Evolutionary conservation across 2,113 vertebrate genomes (phyloP).

Genomic region (Pogonocichla stellata): DNA sequence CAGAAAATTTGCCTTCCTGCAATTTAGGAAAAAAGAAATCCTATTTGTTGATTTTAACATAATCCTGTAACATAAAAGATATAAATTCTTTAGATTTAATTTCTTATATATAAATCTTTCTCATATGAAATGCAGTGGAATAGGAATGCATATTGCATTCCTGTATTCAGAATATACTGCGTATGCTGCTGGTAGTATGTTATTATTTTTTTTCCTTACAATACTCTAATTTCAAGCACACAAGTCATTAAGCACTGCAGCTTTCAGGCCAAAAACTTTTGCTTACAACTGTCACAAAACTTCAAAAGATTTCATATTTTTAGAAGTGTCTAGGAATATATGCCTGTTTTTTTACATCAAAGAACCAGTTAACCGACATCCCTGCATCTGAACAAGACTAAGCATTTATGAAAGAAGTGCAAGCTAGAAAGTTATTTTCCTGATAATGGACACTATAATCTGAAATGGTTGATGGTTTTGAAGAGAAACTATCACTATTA

Average conservation of each 20-base stretch:
- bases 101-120: background rate
- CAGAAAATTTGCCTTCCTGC: background rate
- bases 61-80: background rate
- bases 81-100: background rate
- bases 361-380: background rate
- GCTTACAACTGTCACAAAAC: background rate
- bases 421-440: background rate
- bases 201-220: background rate
- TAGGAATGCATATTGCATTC: background rate
- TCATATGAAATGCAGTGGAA: background rate
- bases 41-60: background rate
- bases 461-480: background rate
- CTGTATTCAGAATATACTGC: no score
- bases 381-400: background rate
- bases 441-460: background rate
- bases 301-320: background rate
- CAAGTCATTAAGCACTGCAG: background rate
- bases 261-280: background rate
- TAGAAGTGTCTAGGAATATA: background rate
- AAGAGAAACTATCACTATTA: background rate
- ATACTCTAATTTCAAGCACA: background rate
- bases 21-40: background rate
- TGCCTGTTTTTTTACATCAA: background rate
- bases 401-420: background rate
- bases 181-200: background rate